Conservation (phyloP, 2,888 invertebrate species). For the Apamea crenata region DNA sequence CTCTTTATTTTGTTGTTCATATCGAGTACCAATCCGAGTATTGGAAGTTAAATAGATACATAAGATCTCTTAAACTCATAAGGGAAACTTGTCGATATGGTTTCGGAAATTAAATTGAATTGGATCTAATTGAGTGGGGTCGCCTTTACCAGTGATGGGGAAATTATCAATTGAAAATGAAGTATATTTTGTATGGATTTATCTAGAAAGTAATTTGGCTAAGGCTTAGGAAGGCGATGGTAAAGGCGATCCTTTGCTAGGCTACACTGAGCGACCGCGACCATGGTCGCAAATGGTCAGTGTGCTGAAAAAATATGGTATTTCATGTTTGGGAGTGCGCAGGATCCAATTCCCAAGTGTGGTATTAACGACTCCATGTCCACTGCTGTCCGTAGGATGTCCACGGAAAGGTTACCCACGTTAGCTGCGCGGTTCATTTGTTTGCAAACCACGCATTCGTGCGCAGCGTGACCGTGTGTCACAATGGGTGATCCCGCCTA, state of each 20-base stretch:
- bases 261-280: not conserved
- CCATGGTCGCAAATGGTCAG: not conserved
- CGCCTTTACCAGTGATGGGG: constrained; percentile 4
- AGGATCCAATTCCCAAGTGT: not conserved
- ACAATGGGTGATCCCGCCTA: not conserved
- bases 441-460: not conserved
- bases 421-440: not conserved
- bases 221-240: not conserved
- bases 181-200: constrained; percentile 58
- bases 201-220: constrained; percentile 30
- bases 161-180: constrained; percentile 22
- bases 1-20: not conserved
- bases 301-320: not conserved
- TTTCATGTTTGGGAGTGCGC: not conserved
- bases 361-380: not conserved
- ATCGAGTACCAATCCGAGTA: constrained; percentile 1
- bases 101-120: not conserved
- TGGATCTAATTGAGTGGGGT: not conserved
- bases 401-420: no score
- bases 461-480: no score
- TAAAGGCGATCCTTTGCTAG: not conserved
- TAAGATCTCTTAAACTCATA: not conserved
- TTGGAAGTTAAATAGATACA: not conserved
- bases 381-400: not conserved
- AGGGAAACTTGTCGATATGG: not conserved